A percentile compares a stretch with the other conserved stretches of the same genome.
Evolutionary conservation across 2,113 vertebrate species (phyloP).

Genomic region (Galbula dea): DNA sequence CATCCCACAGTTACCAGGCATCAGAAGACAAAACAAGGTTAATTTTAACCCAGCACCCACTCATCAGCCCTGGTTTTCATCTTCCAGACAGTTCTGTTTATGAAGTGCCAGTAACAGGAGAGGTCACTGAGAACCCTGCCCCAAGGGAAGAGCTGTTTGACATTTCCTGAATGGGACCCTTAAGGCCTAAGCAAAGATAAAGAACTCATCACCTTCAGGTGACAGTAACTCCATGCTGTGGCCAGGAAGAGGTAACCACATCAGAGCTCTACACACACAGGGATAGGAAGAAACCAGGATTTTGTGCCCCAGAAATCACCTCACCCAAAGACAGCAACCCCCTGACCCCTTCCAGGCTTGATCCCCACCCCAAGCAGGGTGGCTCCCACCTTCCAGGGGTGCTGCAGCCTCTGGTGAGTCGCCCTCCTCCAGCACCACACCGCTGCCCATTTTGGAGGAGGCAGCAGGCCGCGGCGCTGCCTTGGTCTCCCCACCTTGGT

Average conservation of each 20-base stretch:
- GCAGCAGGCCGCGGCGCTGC: conserved; percentile 12
- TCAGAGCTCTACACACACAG: background rate
- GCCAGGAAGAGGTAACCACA: background rate
- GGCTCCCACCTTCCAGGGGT: background rate
- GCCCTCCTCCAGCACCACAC: conserved; percentile 42
- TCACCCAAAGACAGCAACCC: fast-evolving
- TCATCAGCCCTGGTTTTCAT: fast-evolving
- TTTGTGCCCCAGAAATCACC: background rate
- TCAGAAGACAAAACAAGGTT: background rate
- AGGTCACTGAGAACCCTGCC: background rate
- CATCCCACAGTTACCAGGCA: background rate
- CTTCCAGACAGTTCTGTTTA: background rate
- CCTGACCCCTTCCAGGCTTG: background rate
- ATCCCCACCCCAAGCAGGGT: conserved; percentile 18
- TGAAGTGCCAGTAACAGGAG: background rate
- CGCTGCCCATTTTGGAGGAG: conserved; percentile 10
- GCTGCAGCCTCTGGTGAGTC: background rate
- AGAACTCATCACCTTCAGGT: background rate
- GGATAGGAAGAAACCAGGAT: fast-evolving
- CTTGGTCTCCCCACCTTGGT: conserved; percentile 70
- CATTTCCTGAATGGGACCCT: fast-evolving
- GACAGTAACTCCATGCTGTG: fast-evolving
- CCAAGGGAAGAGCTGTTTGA: background rate
- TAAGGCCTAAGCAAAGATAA: background rate
- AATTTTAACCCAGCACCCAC: background rate